A percentile compares a stretch with the other conserved stretches of the same genome.
Evolutionary conservation across 1,140 invertebrate species (phyloP).

Genomic region (Lucilia cuprina): DNA sequence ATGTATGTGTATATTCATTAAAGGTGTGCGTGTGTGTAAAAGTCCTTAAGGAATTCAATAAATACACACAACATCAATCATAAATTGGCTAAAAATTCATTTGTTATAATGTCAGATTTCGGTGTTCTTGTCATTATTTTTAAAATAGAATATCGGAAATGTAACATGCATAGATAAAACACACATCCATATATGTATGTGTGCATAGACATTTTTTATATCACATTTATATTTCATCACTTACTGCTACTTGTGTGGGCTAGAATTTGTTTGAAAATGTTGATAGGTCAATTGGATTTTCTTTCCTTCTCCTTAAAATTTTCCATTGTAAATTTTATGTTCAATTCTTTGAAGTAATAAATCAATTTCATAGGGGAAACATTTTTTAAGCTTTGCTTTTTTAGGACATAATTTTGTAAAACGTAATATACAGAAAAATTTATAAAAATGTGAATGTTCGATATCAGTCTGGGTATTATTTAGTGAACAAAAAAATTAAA

Average conservation of each 20-base stretch:
- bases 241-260: background rate
- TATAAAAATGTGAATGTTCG: too few relatives aligned
- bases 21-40: background rate
- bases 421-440: too few relatives aligned
- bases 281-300: background rate
- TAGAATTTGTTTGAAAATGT: background rate
- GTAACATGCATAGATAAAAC: background rate
- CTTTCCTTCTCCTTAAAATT: background rate
- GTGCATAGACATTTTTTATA: background rate
- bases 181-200: background rate
- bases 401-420: too few relatives aligned
- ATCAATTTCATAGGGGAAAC: background rate
- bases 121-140: background rate
- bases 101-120: background rate
- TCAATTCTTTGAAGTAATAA: background rate
- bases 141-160: background rate
- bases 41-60: conserved; percentile 14
- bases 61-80: background rate
- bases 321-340: background rate
- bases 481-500: too few relatives aligned
- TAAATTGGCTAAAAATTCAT: background rate
- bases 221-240: background rate
- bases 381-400: too few relatives aligned
- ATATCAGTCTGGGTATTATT: too few relatives aligned
- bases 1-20: background rate